Conservation (phyloP, 2,113 vertebrate genomes). For the Lanius ludovicianus region DNA sequence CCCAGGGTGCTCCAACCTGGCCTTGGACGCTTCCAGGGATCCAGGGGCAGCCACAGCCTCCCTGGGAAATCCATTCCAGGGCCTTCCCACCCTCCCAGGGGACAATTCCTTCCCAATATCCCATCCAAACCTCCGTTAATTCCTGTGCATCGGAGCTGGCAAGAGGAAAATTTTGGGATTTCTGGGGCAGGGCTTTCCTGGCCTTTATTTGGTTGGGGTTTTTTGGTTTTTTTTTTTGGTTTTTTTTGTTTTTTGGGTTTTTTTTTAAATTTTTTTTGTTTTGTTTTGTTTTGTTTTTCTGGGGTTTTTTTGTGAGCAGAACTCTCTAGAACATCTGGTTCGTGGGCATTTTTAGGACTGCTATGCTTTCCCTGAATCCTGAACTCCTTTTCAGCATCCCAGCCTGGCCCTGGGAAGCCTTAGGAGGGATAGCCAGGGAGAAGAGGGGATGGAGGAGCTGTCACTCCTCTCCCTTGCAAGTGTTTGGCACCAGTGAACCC, state of each 20-base stretch:
- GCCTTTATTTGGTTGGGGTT: background rate
- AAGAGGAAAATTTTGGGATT: background rate
- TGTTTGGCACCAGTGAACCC: background rate
- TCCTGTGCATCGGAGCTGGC: background rate
- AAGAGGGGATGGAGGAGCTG: background rate
- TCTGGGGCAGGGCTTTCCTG: background rate
- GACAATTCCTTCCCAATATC: background rate
- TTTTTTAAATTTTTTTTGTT: no score
- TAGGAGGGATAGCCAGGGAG: background rate
- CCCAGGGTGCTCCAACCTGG: background rate
- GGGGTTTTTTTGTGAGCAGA: background rate
- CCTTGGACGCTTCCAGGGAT: background rate
- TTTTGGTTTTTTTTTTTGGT: no score
- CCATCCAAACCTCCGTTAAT: background rate
- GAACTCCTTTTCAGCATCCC: background rate
- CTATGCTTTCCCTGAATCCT: background rate
- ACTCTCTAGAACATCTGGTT: background rate
- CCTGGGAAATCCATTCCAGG: background rate
- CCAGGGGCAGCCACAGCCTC: background rate
- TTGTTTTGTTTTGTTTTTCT: no score
- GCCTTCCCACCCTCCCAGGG: background rate
- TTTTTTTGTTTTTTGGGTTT: no score
- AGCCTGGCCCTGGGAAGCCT: background rate
- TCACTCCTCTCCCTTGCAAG: background rate
- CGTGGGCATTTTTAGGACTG: rapidly evolving